phyloP scores from a whole-genome alignment of 2,888 invertebrate genomes.

The Thelaira solivaga region DNA sequence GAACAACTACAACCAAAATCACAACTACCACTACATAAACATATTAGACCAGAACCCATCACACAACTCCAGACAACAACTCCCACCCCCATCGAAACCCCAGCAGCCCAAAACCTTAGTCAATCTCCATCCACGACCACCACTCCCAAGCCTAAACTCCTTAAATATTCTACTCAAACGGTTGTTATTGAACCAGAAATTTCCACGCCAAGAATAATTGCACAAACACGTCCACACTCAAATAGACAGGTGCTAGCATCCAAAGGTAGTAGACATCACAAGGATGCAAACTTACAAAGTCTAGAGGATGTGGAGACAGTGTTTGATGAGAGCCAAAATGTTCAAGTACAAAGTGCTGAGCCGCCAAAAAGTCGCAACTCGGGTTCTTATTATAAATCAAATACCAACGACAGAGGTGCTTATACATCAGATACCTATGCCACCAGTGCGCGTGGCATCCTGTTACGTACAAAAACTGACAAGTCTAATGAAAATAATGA shows the following conservation, averaged over 20 bases:
- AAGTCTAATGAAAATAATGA: constrained; percentile 59
- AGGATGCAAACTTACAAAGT: constrained; percentile 62
- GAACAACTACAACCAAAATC: constrained; percentile 64
- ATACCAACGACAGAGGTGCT: constrained; percentile 51
- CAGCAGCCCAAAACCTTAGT: constrained; percentile 25
- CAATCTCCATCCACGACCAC: not conserved
- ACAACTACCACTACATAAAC: constrained; percentile 64
- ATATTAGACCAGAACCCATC: constrained; percentile 44
- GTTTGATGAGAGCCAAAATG: constrained; percentile 71
- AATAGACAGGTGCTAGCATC: constrained; percentile 40
- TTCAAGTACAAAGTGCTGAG: constrained; percentile 68
- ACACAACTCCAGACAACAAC: constrained; percentile 35
- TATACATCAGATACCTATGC: constrained; percentile 68
- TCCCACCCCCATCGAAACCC: constrained; percentile 3
- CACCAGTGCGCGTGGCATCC: constrained; percentile 65
- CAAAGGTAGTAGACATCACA: constrained; percentile 36
- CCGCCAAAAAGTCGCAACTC: constrained; percentile 56
- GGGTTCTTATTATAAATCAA: constrained; percentile 57
- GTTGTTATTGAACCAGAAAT: constrained; percentile 59
- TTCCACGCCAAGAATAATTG: constrained; percentile 64
- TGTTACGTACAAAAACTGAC: constrained; percentile 63
- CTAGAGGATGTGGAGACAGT: constrained; percentile 67
- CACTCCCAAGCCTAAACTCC: constrained; percentile 5
- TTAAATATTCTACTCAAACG: constrained; percentile 21
- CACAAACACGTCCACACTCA: constrained; percentile 56